These are phyloP conservation scores for Actinernus sp. DNA, from an alignment of 92 coral and sea anemone genomes.

Conservation along the genomic window DNA sequence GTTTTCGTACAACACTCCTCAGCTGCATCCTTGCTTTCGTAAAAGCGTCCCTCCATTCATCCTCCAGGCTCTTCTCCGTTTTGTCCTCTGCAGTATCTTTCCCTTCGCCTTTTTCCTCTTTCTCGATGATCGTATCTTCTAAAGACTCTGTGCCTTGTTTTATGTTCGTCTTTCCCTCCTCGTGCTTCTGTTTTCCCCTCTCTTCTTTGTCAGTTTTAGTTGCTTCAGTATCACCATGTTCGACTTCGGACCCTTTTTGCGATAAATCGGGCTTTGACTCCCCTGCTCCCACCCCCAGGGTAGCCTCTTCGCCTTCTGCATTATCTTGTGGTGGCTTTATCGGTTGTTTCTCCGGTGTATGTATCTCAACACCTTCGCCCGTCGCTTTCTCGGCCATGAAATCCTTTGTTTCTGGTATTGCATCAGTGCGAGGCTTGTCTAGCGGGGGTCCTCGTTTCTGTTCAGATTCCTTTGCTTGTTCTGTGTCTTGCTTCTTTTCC, in stretches of 20 bases:
- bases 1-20: conserved; percentile 44
- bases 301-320: too few species aligned
- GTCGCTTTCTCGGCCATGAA: too few species aligned
- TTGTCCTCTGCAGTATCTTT: neutral
- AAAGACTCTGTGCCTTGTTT: neutral
- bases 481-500: too few species aligned
- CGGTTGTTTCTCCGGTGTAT: neutral
- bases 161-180: neutral
- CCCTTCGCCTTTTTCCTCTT: neutral
- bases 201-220: conserved; percentile 1
- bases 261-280: too few species aligned
- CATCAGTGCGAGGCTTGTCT: too few species aligned
- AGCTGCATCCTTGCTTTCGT: conserved; percentile 29
- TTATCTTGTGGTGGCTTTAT: neutral
- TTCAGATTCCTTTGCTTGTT: too few species aligned
- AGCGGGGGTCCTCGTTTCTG: too few species aligned
- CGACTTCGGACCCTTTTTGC: neutral
- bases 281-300: conserved; percentile 1
- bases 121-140: neutral
- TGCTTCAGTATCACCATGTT: neutral
- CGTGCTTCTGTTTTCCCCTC: neutral
- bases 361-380: too few species aligned
- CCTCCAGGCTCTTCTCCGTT: conserved; percentile 24
- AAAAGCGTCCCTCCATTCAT: conserved; percentile 46
- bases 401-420: too few species aligned